Conservation (phyloP, 2,113 vertebrate genomes). For the Nyctereutes procyonoides region DNA sequence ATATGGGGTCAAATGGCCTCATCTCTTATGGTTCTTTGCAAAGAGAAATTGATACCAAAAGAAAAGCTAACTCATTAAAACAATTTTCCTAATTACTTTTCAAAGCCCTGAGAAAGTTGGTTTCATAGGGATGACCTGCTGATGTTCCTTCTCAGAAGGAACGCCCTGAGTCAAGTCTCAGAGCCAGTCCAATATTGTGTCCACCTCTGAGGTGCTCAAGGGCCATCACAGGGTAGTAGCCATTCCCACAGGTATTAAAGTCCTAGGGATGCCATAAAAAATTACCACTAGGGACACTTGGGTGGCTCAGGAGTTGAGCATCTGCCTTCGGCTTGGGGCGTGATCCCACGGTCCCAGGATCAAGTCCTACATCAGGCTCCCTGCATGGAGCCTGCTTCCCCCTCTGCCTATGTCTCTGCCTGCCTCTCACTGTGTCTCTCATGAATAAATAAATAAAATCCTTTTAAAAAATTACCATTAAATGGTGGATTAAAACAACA, state of each 20-base stretch:
- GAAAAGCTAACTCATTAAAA: background rate
- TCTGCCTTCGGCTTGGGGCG: too few species aligned
- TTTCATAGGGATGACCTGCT: background rate
- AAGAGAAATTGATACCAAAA: background rate
- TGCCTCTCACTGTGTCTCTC: too few species aligned
- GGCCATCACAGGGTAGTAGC: background rate
- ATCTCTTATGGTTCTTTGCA: background rate
- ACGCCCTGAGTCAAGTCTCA: background rate
- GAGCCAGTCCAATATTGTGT: background rate
- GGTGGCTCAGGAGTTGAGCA: too few species aligned
- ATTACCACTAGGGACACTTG: background rate
- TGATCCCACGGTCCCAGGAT: too few species aligned
- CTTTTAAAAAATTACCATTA: background rate
- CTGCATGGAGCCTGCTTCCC: too few species aligned
- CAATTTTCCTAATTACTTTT: background rate
- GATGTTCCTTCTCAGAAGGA: background rate
- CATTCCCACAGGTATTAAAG: background rate
- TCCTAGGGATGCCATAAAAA: background rate
- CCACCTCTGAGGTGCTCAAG: background rate
- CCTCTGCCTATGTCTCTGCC: too few species aligned
- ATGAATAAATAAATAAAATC: too few species aligned
- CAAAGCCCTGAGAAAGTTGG: background rate
- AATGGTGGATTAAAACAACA: background rate
- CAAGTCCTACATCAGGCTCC: too few species aligned
- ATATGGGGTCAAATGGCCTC: background rate